Conservation (phyloP, 2,797 vertebrate genomes). For the Diplodus sargus region DNA sequence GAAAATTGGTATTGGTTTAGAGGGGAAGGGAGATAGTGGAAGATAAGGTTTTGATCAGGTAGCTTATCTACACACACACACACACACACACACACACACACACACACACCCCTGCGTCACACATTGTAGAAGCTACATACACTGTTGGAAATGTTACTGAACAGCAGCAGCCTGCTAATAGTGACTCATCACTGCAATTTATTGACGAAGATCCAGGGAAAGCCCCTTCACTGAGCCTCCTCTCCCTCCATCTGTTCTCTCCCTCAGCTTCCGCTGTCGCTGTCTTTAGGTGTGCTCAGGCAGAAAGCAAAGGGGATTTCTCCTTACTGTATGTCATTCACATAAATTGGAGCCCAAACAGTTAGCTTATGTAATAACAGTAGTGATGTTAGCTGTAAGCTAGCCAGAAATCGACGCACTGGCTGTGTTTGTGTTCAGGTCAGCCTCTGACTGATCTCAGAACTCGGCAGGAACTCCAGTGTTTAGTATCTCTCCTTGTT, state of each 20-base stretch:
- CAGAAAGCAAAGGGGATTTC: background rate
- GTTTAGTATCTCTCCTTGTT: background rate
- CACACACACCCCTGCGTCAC: background rate
- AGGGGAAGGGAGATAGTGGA: conserved; percentile 33
- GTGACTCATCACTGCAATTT: conserved; percentile 32
- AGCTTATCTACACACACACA: conserved; percentile 12
- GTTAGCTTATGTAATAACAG: background rate
- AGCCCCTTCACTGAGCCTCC: conserved; percentile 18
- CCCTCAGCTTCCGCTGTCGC: background rate
- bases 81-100: background rate
- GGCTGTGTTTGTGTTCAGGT: background rate
- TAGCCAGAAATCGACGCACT: background rate
- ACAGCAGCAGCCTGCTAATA: conserved; percentile 6
- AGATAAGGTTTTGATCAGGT: conserved; percentile 47
- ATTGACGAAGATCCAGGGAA: conserved; percentile 30
- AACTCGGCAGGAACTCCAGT: background rate
- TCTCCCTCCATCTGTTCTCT: conserved; percentile 2
- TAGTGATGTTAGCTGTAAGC: background rate
- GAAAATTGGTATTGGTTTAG: conserved; percentile 49
- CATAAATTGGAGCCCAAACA: background rate
- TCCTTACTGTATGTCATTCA: background rate
- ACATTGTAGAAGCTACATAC: conserved; percentile 4
- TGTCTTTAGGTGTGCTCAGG: conserved; percentile 23
- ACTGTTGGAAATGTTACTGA: conserved; percentile 6
- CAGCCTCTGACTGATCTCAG: background rate